Evolutionary conservation across 2,797 vertebrate species (phyloP), one percentile per base, ranked within the genome.

Genomic region (Perdix hodgsoniae): DNA sequence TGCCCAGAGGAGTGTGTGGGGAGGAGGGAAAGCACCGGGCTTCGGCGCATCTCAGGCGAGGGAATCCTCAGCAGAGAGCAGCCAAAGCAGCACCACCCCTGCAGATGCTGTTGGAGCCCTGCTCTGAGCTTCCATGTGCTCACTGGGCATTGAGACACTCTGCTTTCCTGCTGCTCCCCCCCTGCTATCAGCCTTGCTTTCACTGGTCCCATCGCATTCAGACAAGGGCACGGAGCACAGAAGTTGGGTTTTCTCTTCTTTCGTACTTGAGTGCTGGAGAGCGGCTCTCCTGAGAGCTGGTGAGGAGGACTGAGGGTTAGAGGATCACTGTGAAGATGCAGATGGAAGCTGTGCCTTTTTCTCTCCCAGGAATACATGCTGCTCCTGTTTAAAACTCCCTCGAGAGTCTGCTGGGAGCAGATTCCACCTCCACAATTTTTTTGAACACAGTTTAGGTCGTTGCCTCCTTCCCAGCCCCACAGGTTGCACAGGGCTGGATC

Each of bases 91-190:
- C 75, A 70, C 49, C 54, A 40, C 18, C 7, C 56, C 3, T n/a
- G 4, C 1, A n/a, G 47, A 9, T 2, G 1, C 1, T 6, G 26
- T 6, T 0, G 0, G 14, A 15, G 13, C n/a, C 64, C 17, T 27
- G 0, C 4, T 40, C 61, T 6, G 18, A 6, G 6, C 42, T 19
- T 14, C n/a, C 3, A 22, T 6, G 13, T 42, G 23, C 12, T 64
- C 27, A 40, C 13, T 14, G 6, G 10, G 39, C 19, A 15, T 4
- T 31, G 23, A 18, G 9, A 21, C 10, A 27, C 29, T 10, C 52
- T 13, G 54, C 18, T n/a, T 35, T 18, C 10, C n/a, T 33, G 12
- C 42, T 33, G 18, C 40, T 33, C n/a, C 71, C 29, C 40, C 26
- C 24, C 37, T 19, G 14, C 14, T 21, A 56, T 44, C 15, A 27